A percentile compares a stretch with the other conserved stretches of the same genome.
phyloP scores from a whole-genome alignment of 2,113 vertebrate species.

The Eurypyga helias region DNA sequence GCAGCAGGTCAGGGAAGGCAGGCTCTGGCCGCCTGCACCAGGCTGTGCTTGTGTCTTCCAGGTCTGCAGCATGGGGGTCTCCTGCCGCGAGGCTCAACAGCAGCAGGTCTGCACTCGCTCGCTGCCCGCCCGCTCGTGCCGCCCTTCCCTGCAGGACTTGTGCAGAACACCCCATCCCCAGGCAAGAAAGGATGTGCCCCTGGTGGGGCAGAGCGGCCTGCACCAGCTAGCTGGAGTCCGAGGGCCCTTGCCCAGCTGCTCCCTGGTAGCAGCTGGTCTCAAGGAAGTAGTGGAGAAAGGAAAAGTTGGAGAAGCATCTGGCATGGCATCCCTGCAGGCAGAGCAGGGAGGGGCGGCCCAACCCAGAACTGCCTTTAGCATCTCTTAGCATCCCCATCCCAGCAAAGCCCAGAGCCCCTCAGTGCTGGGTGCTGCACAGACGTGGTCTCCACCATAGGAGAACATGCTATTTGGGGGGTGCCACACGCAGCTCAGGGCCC shows the following conservation, averaged over 20 bases:
- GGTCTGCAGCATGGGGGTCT: constrained; percentile 72
- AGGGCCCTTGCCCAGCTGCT: constrained; percentile 26
- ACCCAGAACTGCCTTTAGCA: constrained; percentile 12
- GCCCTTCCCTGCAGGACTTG: constrained; percentile 56
- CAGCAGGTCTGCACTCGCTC: constrained; percentile 47
- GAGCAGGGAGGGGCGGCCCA: constrained; percentile 19
- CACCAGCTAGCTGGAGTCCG: background rate
- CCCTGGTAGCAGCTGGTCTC: constrained; percentile 7
- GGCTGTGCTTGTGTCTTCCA: background rate
- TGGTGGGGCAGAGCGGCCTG: background rate
- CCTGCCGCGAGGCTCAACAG: background rate
- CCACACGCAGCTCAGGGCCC: background rate
- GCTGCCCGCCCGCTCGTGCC: constrained; percentile 21
- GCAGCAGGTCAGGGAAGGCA: background rate
- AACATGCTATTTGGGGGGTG: background rate
- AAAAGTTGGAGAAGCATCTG: background rate
- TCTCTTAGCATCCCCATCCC: constrained; percentile 6
- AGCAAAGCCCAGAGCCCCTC: background rate
- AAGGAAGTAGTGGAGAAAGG: constrained; percentile 24
- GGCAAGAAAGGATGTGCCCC: background rate
- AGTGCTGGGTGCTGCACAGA: background rate
- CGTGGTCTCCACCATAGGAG: background rate
- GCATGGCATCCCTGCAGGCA: background rate
- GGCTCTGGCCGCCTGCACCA: background rate
- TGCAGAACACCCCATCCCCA: constrained; percentile 31